A percentile compares a stretch with the other conserved stretches of the same genome.
Evolutionary conservation across 2,888 invertebrate species (phyloP).

Genomic region (Coenonympha arcania): DNA sequence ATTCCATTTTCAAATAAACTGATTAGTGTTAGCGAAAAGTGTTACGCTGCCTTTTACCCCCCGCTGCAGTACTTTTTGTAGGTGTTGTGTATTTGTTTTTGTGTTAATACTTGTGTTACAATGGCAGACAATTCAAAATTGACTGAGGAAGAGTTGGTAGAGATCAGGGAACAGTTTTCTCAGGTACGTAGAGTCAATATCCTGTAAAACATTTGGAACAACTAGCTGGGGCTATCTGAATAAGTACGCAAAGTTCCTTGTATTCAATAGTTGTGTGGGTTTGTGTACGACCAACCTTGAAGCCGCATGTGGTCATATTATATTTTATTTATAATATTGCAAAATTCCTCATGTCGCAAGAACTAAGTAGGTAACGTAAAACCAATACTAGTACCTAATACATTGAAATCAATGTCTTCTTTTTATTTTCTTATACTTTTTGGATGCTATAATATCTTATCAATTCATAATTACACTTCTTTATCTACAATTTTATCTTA

Average conservation of each 20-base stretch:
- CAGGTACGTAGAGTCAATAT: conserved; percentile 66
- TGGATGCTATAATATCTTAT: not conserved
- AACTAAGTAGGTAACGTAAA: too few relatives aligned
- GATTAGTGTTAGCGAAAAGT: conserved; percentile 40
- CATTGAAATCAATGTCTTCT: not conserved
- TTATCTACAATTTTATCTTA: not conserved
- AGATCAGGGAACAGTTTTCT: conserved; percentile 83
- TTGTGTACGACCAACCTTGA: conserved; percentile 28
- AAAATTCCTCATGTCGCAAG: not conserved
- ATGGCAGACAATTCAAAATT: conserved; percentile 74
- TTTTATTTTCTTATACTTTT: not conserved
- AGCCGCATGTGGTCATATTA: conserved; percentile 41
- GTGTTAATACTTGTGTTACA: conserved; percentile 53
- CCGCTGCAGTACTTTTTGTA: conserved; percentile 36
- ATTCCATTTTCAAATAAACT: conserved; percentile 33
- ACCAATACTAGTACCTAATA: not conserved
- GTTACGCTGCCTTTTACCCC: conserved; percentile 30
- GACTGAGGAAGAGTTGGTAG: conserved; percentile 80
- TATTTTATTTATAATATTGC: not conserved
- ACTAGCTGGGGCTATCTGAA: conserved; percentile 11
- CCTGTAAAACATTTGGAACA: not conserved
- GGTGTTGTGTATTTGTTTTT: conserved; percentile 62
- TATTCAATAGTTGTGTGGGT: conserved; percentile 11
- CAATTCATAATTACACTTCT: not conserved
- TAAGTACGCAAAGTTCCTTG: too few relatives aligned